Base-by-base conservation (phyloP, 1,140 invertebrate genomes). In the Chrysomallon squamiferum region DNA sequence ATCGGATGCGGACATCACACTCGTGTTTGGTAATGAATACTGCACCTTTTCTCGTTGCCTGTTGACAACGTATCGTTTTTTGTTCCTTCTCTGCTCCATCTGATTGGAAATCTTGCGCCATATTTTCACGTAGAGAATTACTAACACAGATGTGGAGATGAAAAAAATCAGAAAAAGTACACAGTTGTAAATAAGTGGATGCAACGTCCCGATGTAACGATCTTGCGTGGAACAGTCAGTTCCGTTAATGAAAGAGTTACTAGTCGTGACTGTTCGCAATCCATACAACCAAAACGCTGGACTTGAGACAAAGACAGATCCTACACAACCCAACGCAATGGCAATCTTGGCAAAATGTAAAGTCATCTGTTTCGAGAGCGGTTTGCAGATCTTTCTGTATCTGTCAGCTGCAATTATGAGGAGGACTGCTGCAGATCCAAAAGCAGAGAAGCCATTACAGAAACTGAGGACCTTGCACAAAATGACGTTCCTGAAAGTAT, bases 301-400 rank as follows among this genome's bases (percentile, higher is more conserved):
- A n/a, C n/a, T 20, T 5, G 45, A 47, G 5, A 47, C 9, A 1
- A 47, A 0, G 45, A 47, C n/a, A n/a, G 9, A n/a, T 4, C n/a
- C 2, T 6, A 47, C n/a, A 20, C n/a, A 47, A 47, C 45, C n/a
- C 25, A 47, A 5, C 6, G 45, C 13, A 15, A 47, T 47, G 5
- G 45, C 15, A 22, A 47, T 47, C 45, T 11, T 47, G 45, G 71
- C 62, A 38, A 56, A 56, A 4, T 4, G n/a, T n/a, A 49, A 11
- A n/a, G 35, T 59, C 27, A 59, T 65, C 20, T 59, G 57, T 9
- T 22, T 25, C 6, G 13, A 13, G 30, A n/a, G 27, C 9, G 63
- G 63, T 32, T 41, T 45, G 45, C 63, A 65, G 18, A 64, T 45
- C 32, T 64, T 64, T 25, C 54, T 30, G 57, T 43, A 65, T 20